phyloP scores from a whole-genome alignment of 2,797 vertebrate species.

The Melanotaenia boesemani region DNA sequence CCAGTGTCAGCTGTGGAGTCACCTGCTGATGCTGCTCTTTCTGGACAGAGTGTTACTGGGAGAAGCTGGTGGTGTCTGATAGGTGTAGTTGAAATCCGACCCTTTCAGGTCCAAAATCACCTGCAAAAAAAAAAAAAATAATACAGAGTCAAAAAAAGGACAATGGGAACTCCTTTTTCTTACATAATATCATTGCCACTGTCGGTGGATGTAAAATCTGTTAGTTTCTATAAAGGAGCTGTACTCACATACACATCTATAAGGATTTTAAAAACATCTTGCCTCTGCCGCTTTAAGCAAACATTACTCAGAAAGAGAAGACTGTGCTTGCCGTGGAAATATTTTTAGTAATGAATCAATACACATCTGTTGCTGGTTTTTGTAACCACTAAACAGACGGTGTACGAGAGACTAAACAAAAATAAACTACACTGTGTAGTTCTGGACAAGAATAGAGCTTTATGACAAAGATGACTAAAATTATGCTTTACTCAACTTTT shows the following conservation, averaged over 20 bases:
- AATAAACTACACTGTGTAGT: too few relatives aligned
- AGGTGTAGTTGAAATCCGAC: slow-evolving; percentile 86
- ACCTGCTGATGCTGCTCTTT: slow-evolving; percentile 90
- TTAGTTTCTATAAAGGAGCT: not conserved
- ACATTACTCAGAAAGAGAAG: not conserved
- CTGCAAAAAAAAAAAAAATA: slow-evolving; percentile 62
- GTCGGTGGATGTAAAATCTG: not conserved
- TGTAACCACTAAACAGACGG: too few relatives aligned
- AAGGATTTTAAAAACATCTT: not conserved
- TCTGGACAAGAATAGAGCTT: too few relatives aligned
- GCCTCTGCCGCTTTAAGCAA: not conserved
- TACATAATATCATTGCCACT: not conserved
- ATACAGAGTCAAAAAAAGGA: not conserved
- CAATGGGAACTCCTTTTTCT: not conserved
- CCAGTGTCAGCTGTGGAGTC: slow-evolving; percentile 1
- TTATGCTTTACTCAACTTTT: not conserved
- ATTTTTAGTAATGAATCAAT: not conserved
- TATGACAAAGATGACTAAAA: too few relatives aligned
- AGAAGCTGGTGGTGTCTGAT: slow-evolving; percentile 88
- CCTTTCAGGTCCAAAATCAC: slow-evolving; percentile 88
- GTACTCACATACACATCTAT: not conserved
- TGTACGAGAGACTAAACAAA: too few relatives aligned
- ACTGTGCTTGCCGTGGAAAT: not conserved
- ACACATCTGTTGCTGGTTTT: too few relatives aligned
- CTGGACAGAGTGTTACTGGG: slow-evolving; percentile 86